These are phyloP conservation scores for Dryobota labecula DNA, from an alignment of 2,888 invertebrate genomes.

Conservation along the genomic window DNA sequence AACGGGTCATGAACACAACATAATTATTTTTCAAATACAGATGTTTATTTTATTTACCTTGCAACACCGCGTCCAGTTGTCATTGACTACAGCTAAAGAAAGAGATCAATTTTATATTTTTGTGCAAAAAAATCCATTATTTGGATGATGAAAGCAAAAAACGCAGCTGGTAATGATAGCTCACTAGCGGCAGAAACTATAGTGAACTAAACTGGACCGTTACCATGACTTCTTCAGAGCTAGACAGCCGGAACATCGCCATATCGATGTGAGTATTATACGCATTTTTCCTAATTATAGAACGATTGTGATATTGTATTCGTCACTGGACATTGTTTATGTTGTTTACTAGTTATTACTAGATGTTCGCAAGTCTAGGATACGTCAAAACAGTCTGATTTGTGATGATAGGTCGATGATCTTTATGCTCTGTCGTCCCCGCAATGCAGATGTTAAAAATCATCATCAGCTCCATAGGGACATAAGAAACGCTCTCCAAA, in stretches of 20 bases:
- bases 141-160: constrained; percentile 89
- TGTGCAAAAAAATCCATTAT: constrained; percentile 79
- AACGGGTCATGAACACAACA: neutral
- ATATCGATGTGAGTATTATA: constrained; percentile 87
- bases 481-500: neutral
- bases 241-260: constrained; percentile 87
- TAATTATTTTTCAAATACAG: no score
- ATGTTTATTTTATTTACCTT: constrained; percentile 30
- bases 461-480: constrained; percentile 26
- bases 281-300: constrained; percentile 81
- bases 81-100: constrained; percentile 56
- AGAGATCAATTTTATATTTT: constrained; percentile 78
- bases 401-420: constrained; percentile 57
- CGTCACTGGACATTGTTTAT: constrained; percentile 73
- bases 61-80: constrained; percentile 58
- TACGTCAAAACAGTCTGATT: constrained; percentile 16
- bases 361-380: constrained; percentile 39
- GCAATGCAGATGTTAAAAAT: constrained; percentile 53
- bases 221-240: constrained; percentile 87
- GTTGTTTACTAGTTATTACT: constrained; percentile 61
- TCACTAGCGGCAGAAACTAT: constrained; percentile 75
- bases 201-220: constrained; percentile 75
- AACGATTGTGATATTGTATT: constrained; percentile 73
- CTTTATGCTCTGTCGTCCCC: constrained; percentile 36
- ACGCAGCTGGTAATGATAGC: constrained; percentile 77